These are phyloP conservation scores for Neria commutata DNA, from an alignment of 2,888 invertebrate genomes.

Conservation along the genomic window DNA sequence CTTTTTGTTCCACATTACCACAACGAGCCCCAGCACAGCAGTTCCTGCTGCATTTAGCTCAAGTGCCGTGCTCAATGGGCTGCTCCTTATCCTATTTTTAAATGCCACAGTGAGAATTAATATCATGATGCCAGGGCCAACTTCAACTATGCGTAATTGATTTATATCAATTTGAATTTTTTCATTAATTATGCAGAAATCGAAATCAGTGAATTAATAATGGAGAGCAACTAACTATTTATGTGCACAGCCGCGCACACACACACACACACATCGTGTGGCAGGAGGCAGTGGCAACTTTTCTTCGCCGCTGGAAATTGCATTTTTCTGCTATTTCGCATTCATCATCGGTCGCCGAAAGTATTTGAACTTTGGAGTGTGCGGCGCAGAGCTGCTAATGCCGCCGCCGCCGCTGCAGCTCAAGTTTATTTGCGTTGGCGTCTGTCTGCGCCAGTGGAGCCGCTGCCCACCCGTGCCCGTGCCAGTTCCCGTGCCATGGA, in stretches of 20 bases:
- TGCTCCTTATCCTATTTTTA: no score
- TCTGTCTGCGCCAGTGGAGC: background rate
- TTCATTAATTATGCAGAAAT: conserved; percentile 35
- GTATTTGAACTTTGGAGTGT: no score
- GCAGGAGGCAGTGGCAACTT: background rate
- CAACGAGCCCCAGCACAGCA: no score
- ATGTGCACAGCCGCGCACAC: background rate
- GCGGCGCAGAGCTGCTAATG: background rate
- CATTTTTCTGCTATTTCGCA: no score
- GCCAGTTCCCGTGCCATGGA: no score
- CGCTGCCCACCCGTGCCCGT: background rate
- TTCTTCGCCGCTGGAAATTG: conserved; percentile 37
- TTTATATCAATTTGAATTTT: conserved; percentile 33
- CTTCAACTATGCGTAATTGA: conserved; percentile 26
- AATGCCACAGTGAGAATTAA: no score
- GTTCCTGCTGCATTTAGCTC: no score
- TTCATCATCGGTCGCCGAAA: no score
- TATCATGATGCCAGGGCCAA: no score
- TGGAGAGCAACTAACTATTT: conserved; percentile 30
- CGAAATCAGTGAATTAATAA: conserved; percentile 42
- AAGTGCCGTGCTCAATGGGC: no score
- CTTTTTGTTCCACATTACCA: no score
- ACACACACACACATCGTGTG: background rate
- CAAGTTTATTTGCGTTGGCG: conserved; percentile 1
- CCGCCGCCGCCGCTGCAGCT: background rate